Evolutionary conservation across 2,888 invertebrate genomes (phyloP).

Genomic region (Cheilosia grossa): DNA sequence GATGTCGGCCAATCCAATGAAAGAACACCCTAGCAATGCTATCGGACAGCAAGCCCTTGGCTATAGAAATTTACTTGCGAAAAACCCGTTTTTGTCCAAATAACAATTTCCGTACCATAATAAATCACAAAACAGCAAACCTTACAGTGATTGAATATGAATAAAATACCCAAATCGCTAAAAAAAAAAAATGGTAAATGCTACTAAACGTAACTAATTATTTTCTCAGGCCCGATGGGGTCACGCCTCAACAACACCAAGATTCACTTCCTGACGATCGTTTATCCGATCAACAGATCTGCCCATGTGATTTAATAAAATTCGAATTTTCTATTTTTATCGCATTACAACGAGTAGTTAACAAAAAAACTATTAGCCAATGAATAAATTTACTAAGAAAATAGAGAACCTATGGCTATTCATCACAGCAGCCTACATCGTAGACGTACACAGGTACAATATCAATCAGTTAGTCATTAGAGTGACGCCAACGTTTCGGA

Average conservation of each 20-base stretch:
- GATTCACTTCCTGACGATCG: not conserved
- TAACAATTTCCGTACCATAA: not conserved
- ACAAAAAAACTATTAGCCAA: not conserved
- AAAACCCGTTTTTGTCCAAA: not conserved
- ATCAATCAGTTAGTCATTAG: conserved; percentile 71
- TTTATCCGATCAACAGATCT: not conserved
- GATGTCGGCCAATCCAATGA: no score
- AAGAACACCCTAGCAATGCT: no score
- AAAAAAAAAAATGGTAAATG: not conserved
- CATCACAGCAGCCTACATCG: conserved; percentile 55
- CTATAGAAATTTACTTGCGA: no score
- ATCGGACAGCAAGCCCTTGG: no score
- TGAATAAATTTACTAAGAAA: conserved; percentile 24
- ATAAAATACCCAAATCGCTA: not conserved
- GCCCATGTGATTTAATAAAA: not conserved
- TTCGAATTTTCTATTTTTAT: not conserved
- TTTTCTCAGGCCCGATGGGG: not conserved
- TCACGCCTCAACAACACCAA: not conserved
- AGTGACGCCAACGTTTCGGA: conserved; percentile 70
- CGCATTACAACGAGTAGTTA: not conserved
- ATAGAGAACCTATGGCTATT: not conserved
- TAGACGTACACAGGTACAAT: conserved; percentile 21
- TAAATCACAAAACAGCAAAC: no score
- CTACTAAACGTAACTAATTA: not conserved
- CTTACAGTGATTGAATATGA: not conserved